Evolutionary conservation across 2,113 vertebrate species (phyloP).

Genomic region (Rhinolophus ferrumequinum): DNA sequence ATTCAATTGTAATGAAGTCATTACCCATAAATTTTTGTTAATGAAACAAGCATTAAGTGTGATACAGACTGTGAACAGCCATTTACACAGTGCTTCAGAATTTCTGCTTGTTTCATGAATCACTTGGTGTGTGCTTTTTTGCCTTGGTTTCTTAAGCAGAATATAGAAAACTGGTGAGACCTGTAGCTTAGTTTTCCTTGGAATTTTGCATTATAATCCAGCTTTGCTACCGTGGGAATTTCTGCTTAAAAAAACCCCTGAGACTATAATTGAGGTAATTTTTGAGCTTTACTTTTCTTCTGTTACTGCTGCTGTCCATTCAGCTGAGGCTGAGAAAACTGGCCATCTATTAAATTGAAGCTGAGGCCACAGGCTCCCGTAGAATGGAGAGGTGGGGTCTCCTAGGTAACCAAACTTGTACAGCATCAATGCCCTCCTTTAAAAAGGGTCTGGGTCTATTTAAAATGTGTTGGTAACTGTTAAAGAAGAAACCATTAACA

Average conservation of each 20-base stretch:
- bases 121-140: neutral
- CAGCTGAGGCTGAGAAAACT: conserved; percentile 8
- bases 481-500: conserved; percentile 20
- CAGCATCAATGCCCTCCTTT: conserved; percentile 56
- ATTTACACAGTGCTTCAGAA: neutral
- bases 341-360: neutral
- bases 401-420: conserved; percentile 79
- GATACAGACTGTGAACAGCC: neutral
- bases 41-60: neutral
- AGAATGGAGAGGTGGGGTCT: conserved; percentile 60
- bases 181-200: neutral
- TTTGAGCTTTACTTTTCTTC: conserved; percentile 4
- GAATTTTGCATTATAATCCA: neutral
- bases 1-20: neutral
- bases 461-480: conserved; percentile 72
- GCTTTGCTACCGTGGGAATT: conserved; percentile 58
- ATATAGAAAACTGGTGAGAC: neutral
- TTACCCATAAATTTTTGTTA: neutral
- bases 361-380: neutral
- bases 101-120: neutral
- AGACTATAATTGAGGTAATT: neutral
- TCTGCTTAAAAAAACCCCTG: neutral
- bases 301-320: neutral
- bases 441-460: conserved; percentile 56
- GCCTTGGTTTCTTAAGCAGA: neutral